A percentile compares a stretch with the other conserved stretches of the same genome.
Conservation (phyloP, 1,140 invertebrate genomes). For the Aphelinus atriplicis region DNA sequence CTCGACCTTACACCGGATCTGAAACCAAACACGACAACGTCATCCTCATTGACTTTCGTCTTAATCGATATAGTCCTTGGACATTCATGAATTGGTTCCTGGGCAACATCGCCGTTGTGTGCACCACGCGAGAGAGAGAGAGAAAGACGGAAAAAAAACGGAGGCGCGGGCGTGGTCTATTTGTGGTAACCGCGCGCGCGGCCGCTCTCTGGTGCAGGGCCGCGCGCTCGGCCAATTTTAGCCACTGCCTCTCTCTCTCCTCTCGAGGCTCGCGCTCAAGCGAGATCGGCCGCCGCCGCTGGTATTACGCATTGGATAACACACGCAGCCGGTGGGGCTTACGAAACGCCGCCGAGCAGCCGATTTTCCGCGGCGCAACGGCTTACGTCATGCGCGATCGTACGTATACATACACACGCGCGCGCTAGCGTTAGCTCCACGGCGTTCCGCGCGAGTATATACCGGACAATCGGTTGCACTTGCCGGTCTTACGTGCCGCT, state of each 20-base stretch:
- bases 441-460: too few species aligned
- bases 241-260: neutral
- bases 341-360: neutral
- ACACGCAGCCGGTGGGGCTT: constrained; percentile 29
- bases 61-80: too few species aligned
- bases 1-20: constrained; percentile 47
- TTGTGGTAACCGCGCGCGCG: constrained; percentile 36
- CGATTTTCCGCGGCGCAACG: too few species aligned
- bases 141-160: too few species aligned
- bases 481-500: too few species aligned
- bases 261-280: neutral
- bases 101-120: too few species aligned
- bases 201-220: constrained; percentile 6
- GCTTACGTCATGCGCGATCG: too few species aligned
- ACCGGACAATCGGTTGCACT: too few species aligned
- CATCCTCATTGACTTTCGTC: neutral
- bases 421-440: neutral
- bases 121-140: too few species aligned
- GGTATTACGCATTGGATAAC: constrained; percentile 42
- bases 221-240: constrained; percentile 40
- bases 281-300: constrained; percentile 16
- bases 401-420: neutral
- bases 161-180: neutral
- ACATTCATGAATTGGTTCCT: too few species aligned
- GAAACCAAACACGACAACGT: constrained; percentile 2